Evolutionary conservation across 2,113 vertebrate species (phyloP).

Genomic region (Dolichallabes microphthalmus): DNA sequence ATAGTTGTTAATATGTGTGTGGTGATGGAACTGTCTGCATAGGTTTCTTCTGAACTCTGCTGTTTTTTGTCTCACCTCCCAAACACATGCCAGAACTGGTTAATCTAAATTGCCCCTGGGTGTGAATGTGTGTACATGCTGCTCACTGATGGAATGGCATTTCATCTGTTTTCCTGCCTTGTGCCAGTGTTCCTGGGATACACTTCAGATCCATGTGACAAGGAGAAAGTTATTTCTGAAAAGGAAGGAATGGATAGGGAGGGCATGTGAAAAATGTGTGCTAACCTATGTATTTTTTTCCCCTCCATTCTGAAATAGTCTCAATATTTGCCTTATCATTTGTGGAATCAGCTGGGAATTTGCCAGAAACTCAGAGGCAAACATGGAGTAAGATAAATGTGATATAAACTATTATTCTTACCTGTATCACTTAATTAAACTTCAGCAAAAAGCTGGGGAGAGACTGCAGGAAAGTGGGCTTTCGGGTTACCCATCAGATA

Average conservation of each 20-base stretch:
- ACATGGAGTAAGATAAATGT: not conserved
- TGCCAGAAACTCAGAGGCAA: not conserved
- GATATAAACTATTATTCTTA: constrained; percentile 46
- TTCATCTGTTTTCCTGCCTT: not conserved
- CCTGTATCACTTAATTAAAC: constrained; percentile 3
- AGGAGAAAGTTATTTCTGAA: not conserved
- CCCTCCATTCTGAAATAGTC: not conserved
- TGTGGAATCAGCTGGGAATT: not conserved
- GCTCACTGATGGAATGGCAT: not conserved
- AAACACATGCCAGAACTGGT: not conserved
- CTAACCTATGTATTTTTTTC: not conserved
- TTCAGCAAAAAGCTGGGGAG: not conserved
- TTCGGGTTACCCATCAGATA: not conserved
- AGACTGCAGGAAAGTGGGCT: not conserved
- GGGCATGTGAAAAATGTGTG: not conserved
- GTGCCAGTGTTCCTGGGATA: not conserved
- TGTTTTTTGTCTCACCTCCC: not conserved
- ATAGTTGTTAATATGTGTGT: not conserved
- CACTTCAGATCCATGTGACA: not conserved
- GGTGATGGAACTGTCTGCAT: not conserved
- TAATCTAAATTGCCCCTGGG: not conserved
- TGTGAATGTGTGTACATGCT: not conserved
- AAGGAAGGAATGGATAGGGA: not conserved
- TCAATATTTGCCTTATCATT: not conserved
- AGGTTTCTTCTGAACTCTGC: not conserved